Conservation (phyloP, 2,797 vertebrate genomes). For the Fringilla coelebs region DNA sequence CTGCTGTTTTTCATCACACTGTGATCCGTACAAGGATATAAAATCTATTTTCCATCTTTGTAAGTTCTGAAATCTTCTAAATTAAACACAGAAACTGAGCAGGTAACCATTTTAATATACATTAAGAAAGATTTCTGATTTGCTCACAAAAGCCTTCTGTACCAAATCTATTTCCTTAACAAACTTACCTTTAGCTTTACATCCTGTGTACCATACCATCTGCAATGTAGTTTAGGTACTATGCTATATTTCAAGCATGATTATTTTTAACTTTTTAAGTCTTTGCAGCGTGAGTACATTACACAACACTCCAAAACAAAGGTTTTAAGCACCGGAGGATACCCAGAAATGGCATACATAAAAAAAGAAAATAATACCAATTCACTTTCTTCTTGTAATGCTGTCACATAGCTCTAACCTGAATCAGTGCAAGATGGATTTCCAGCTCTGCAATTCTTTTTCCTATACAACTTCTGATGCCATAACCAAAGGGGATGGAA, state of each 20-base stretch:
- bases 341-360: background rate
- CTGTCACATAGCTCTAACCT: constrained; percentile 73
- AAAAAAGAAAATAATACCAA: background rate
- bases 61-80: background rate
- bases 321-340: background rate
- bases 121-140: background rate
- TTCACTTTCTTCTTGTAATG: background rate
- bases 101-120: background rate
- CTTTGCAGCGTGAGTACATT: background rate
- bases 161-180: background rate
- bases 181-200: background rate
- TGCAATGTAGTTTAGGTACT: background rate
- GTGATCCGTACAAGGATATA: background rate
- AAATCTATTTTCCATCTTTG: background rate
- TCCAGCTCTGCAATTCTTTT: constrained; percentile 88
- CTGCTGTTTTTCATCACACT: background rate
- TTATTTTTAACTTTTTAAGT: background rate
- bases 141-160: background rate
- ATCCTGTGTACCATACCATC: background rate
- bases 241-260: background rate
- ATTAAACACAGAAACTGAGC: background rate
- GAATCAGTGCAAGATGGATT: constrained; percentile 86
- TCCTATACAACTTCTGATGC: constrained; percentile 90
- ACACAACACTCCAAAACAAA: background rate
- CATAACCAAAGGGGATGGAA: constrained; percentile 91